Evolutionary conservation across 2,888 invertebrate genomes (phyloP), one percentile per base, ranked within the genome.

Genomic region (Diachrysia chrysitis): DNA sequence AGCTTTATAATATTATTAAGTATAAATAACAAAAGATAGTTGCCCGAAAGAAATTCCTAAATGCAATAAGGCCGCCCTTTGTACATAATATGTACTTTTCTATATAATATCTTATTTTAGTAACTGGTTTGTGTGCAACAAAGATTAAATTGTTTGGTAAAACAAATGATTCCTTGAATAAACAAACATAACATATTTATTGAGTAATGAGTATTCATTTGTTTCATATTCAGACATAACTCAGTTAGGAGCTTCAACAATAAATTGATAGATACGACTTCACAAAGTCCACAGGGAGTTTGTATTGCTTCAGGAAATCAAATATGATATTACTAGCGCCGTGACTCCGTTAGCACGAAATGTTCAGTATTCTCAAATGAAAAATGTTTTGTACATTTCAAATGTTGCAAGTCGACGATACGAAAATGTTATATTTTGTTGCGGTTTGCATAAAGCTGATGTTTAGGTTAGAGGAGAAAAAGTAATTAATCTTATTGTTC

Each of bases 201-300:
- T n/a, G n/a, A n/a, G n/a, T n/a, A n/a, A n/a, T 51, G 48, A 51
- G 42, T 42, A 51, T 21, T 51, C 48, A 51, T 51, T 51, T 51
- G 21, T 51, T 51, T 51, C 21, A 12, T 51, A 51, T 51, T 51
- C 48, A 21, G 48, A 19, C 48, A 21, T 51, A 51, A 51, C 3
- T 21, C 48, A 2, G 48, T 51, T 51, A 10, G 19, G 48, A 51
- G 48, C 3, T 19, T 21, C 10, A 51, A 51, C 21, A 51, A 51
- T 51, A 51, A 51, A 51, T 51, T 51, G 48, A 51, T 51, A 51
- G 48, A 51, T 51, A 19, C 9, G 21, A 21, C 10, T 21, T 21
- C n/a, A 17, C 21, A 2, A 21, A 12, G 19, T 51, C 48, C 21
- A 12, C 48, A 2, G 48, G 21, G 48, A 21, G 21, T 51, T 21